These are phyloP conservation scores for Callyntrura guangdongensis DNA, from an alignment of 2,888 invertebrate species.

Conservation along the genomic window DNA sequence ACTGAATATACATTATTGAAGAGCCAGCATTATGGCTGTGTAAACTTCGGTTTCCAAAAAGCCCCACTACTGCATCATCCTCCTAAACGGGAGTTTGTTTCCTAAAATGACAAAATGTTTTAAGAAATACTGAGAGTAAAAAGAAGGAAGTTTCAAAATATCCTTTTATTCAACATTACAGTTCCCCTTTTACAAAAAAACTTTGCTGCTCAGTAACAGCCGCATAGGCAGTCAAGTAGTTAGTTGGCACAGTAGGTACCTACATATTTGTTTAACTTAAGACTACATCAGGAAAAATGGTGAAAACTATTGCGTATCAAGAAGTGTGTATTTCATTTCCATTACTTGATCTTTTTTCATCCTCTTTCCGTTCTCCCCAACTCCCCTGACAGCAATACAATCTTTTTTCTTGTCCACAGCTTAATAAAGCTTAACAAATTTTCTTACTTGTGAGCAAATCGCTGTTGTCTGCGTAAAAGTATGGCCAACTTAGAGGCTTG, in stretches of 20 bases:
- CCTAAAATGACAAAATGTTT: neutral
- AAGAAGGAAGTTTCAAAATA: neutral
- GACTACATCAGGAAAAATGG: neutral
- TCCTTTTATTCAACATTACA: neutral
- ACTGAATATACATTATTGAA: no score
- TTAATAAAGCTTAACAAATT: constrained; percentile 20
- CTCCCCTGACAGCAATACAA: constrained; percentile 66
- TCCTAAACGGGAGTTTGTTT: neutral
- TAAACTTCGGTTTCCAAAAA: no score
- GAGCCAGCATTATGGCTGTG: no score
- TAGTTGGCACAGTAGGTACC: no score
- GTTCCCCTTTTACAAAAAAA: no score
- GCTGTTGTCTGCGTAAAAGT: no score
- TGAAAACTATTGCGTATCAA: neutral
- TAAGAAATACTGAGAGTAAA: neutral
- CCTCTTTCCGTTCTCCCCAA: constrained; percentile 21
- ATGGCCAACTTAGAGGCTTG: neutral
- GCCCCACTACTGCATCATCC: neutral
- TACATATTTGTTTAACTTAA: neutral
- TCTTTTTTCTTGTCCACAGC: constrained; percentile 44
- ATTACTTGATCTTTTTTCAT: constrained; percentile 18
- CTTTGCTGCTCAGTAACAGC: neutral
- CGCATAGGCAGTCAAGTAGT: no score
- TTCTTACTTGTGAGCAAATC: constrained; percentile 1
- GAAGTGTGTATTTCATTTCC: constrained; percentile 44